Conservation (phyloP, 2,113 vertebrate species). For the Carlito syrichta region DNA sequence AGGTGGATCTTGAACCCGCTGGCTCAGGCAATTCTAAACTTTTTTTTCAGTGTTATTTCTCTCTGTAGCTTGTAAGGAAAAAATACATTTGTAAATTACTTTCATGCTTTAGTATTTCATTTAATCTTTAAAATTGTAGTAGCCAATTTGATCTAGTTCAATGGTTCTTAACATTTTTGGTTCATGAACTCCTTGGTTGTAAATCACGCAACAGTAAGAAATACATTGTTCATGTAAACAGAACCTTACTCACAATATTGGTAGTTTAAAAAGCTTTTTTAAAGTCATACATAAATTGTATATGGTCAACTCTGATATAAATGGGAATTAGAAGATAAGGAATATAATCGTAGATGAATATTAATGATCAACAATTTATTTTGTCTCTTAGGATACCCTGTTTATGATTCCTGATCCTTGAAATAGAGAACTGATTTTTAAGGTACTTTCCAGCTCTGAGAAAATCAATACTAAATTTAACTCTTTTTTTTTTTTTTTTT, state of each 20-base stretch:
- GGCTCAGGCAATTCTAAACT: no score
- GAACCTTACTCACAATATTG: neutral
- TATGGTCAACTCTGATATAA: neutral
- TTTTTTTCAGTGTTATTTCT: slow-evolving; percentile 56
- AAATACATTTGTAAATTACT: slow-evolving; percentile 16
- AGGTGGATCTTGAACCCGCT: no score
- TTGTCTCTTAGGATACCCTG: neutral
- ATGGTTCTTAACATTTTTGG: slow-evolving; percentile 16
- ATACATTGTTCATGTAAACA: neutral
- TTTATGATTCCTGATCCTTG: neutral
- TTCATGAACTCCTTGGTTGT: slow-evolving; percentile 23
- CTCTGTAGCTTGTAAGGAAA: slow-evolving; percentile 55
- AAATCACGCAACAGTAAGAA: slow-evolving; percentile 16
- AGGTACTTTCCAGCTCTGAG: neutral
- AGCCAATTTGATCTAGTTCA: slow-evolving; percentile 18
- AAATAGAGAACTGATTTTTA: neutral
- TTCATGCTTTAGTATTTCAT: neutral
- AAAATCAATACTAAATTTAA: slow-evolving; percentile 21
- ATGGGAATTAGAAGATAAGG: neutral
- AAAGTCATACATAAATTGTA: neutral
- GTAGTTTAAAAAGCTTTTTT: neutral
- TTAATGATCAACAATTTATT: neutral
- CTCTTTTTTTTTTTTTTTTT: no score
- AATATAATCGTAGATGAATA: neutral
- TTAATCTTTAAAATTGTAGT: slow-evolving; percentile 37